Percentiles rank a stretch among this genome's conserved stretches.
These are phyloP conservation scores for Morpho achilles DNA, from an alignment of 2,888 invertebrate species.

Conservation along the genomic window DNA sequence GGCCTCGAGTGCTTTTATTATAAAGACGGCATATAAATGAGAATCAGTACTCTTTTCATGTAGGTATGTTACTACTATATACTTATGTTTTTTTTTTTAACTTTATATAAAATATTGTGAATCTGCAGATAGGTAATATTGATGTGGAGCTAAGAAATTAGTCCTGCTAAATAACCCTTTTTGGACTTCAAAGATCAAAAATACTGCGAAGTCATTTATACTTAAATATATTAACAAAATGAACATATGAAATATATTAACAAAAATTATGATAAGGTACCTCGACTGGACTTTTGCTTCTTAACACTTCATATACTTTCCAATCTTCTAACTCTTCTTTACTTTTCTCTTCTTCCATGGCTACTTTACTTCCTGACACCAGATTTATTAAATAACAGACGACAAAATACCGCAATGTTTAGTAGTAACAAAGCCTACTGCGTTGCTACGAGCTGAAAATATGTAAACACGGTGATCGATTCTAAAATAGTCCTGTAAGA, in stretches of 20 bases:
- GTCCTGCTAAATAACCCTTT: too few species aligned
- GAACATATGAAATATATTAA: neutral
- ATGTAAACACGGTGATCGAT: slow-evolving; percentile 48
- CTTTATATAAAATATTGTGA: too few species aligned
- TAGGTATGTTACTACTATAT: too few species aligned
- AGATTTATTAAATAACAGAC: slow-evolving; percentile 6
- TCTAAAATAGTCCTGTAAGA: too few species aligned
- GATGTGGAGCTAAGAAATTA: too few species aligned
- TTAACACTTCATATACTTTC: slow-evolving; percentile 85
- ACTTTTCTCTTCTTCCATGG: slow-evolving; percentile 63
- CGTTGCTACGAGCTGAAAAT: slow-evolving; percentile 43
- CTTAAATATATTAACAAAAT: neutral
- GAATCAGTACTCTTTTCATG: too few species aligned
- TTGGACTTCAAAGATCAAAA: too few species aligned
- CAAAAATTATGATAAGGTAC: slow-evolving; percentile 43
- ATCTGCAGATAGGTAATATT: too few species aligned
- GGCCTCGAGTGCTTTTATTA: too few species aligned
- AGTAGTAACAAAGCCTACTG: slow-evolving; percentile 11
- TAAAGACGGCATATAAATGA: too few species aligned
- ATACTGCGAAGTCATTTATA: too few species aligned
- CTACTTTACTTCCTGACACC: neutral
- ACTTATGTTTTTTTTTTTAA: too few species aligned
- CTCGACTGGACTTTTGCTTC: slow-evolving; percentile 77
- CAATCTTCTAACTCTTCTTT: slow-evolving; percentile 82
- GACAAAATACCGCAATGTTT: neutral